These are phyloP conservation scores for Thelaira solivaga DNA, from an alignment of 2,888 invertebrate genomes.

Conservation along the genomic window DNA sequence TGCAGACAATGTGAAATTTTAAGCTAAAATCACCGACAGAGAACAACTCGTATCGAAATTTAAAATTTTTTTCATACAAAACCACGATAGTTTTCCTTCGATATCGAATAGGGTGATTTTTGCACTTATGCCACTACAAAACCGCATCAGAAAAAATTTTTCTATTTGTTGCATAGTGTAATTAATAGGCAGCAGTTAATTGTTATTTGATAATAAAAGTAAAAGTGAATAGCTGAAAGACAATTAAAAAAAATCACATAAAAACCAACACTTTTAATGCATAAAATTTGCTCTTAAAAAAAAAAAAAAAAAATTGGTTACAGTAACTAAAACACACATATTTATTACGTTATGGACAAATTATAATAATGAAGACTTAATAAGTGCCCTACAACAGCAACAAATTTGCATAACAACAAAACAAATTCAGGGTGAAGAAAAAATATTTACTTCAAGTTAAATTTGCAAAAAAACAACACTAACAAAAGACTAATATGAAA, in stretches of 20 bases:
- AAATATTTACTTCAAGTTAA: conserved; percentile 16
- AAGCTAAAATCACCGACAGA: too few species aligned
- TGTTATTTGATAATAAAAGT: conserved; percentile 34
- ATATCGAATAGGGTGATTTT: too few species aligned
- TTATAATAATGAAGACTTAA: conserved; percentile 52
- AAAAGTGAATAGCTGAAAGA: conserved; percentile 47
- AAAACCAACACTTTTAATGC: conserved; percentile 37
- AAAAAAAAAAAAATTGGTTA: too few species aligned
- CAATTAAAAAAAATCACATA: conserved; percentile 32
- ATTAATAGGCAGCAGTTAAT: too few species aligned
- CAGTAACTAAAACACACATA: conserved; percentile 31
- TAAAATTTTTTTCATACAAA: too few species aligned
- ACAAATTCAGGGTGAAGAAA: conserved; percentile 1
- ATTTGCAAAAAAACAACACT: conserved; percentile 15
- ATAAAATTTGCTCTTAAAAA: conserved; percentile 52
- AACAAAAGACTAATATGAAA: conserved; percentile 16
- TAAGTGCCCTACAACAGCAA: conserved; percentile 27
- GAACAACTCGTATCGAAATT: too few species aligned
- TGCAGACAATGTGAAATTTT: too few species aligned
- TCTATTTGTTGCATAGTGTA: too few species aligned
- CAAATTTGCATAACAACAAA: conserved; percentile 33
- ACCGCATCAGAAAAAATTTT: too few species aligned
- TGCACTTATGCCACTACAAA: too few species aligned
- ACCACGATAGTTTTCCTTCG: too few species aligned
- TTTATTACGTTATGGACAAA: conserved; percentile 44